Base-by-base conservation (phyloP, 2,797 vertebrate species). In the Sebastes taczanowskii region DNA sequence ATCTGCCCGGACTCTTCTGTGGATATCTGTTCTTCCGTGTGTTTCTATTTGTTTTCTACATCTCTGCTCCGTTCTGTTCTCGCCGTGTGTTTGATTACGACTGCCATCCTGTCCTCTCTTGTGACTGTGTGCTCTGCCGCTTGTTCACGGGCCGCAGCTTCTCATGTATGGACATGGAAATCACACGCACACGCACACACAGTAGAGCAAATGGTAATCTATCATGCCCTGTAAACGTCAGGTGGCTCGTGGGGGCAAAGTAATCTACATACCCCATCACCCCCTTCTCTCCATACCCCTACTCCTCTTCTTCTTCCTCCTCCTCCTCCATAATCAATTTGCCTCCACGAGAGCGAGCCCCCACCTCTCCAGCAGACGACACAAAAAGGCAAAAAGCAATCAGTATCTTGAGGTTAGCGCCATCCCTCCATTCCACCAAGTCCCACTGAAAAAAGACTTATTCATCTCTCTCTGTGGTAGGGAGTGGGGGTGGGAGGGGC, bases 141-240 rank as follows among this genome's bases (percentile, higher is more conserved):
- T 75, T 77, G 80, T 86, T 90, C 91, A 93, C 81, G 86, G 92
- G 91, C 92, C 92, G 88, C 86, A 87, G 88, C 89, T 90, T 85
- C 89, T 90, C 90, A 92, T 95, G 93, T 95, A 90, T 91, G 95
- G 95, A 78, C 81, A 86, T 46, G 65, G 18, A 86, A 88, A 89
- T 84, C 68, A 46, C 83, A 80, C 58, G 32, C 69, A 38, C 69
- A 38, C 74, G 75, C 53, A 71, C 86, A 67, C 63, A 71, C 68
- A 87, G 86, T 72, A 76, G 82, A 88, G 88, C 76, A 96, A 97
- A 97, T 97, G 96, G 96, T 96, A 97, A 97, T 97, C 94, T 90
- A 94, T 95, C 93, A 93, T 94, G 93, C 86, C 94, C 93, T 87
- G 89, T 91, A 89, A 93, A 94, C 89, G 92, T 93, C 92, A 89